Evolutionary conservation across 2,113 vertebrate species (phyloP).

Genomic region (Redunca redunca): DNA sequence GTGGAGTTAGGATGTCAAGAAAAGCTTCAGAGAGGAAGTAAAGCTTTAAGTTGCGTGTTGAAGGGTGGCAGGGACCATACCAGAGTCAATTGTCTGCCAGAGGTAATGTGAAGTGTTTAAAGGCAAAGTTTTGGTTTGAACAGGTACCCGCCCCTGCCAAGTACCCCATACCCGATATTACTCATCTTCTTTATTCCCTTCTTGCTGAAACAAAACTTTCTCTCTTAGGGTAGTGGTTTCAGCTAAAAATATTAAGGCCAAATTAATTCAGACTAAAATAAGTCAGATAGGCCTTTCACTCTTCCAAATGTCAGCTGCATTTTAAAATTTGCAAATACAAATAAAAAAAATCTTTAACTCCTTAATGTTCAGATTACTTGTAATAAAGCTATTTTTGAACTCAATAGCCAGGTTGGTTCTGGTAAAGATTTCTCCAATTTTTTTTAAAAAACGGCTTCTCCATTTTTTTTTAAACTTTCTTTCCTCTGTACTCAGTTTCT

Average conservation of each 20-base stretch:
- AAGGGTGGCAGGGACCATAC: neutral
- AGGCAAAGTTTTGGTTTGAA: slow-evolving; percentile 20
- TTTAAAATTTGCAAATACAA: slow-evolving; percentile 32
- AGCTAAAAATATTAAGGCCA: slow-evolving; percentile 11
- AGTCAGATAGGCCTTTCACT: neutral
- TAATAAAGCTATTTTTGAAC: neutral
- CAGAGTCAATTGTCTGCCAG: neutral
- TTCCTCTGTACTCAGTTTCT: neutral
- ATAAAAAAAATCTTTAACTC: slow-evolving; percentile 29
- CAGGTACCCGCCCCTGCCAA: neutral
- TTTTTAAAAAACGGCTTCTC: neutral
- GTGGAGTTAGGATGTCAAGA: neutral
- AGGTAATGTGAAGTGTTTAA: neutral
- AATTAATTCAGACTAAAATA: slow-evolving; percentile 32
- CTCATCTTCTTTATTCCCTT: slow-evolving; percentile 8
- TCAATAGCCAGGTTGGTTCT: neutral
- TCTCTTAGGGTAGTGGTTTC: slow-evolving; percentile 26
- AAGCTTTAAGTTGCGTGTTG: neutral
- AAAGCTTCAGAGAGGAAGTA: neutral
- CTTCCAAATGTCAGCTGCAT: neutral
- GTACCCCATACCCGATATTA: neutral
- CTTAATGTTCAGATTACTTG: neutral
- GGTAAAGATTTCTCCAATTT: neutral
- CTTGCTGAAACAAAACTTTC: slow-evolving; percentile 36
- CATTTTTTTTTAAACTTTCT: neutral